phyloP scores from a whole-genome alignment of 2,888 invertebrate genomes.

The Archips xylosteana region DNA sequence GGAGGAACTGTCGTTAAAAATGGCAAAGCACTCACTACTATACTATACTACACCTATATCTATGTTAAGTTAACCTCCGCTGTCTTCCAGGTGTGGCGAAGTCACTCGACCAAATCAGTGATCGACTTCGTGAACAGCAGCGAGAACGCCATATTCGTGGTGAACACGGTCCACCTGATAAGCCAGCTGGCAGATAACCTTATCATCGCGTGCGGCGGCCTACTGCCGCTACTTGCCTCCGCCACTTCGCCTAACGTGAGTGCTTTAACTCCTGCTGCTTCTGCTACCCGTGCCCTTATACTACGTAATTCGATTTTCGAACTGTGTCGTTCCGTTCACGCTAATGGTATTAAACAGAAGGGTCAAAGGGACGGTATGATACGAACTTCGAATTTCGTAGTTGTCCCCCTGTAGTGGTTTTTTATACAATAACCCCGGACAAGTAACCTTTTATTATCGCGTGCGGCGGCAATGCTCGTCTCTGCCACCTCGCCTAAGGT shows the following conservation, averaged over 20 bases:
- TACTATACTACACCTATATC: no score
- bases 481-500: no score
- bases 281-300: background rate
- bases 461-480: no score
- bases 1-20: no score
- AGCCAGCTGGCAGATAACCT: conserved; percentile 99
- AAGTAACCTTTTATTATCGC: no score
- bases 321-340: no score
- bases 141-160: conserved; percentile 99
- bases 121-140: conserved; percentile 99
- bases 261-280: conserved; percentile 44
- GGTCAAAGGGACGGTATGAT: no score
- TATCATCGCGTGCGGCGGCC: conserved; percentile 99
- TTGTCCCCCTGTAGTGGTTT: background rate
- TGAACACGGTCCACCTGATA: conserved; percentile 99
- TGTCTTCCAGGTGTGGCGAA: conserved; percentile 87
- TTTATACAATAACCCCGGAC: background rate
- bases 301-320: no score
- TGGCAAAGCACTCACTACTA: no score
- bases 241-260: conserved; percentile 99
- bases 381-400: no score
- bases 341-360: no score
- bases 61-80: background rate
- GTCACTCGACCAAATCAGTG: conserved; percentile 98
- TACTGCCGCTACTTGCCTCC: conserved; percentile 97